Evolutionary conservation across 2,888 invertebrate species (phyloP).

Genomic region (Drosophila atroscutellata): DNA sequence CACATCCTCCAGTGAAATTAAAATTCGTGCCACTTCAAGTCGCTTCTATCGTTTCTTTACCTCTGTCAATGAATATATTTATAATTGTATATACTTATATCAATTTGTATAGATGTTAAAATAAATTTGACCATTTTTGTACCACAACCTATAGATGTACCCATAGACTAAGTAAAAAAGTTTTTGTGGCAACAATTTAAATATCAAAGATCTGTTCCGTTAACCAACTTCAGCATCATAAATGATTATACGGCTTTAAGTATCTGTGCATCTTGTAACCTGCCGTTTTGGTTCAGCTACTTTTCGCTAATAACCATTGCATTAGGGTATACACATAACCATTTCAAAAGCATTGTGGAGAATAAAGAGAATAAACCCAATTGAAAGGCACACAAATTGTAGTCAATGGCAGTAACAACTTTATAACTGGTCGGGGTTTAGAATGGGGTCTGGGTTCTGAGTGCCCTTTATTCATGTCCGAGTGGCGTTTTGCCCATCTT

Average conservation of each 20-base stretch:
- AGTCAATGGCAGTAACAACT: conserved; percentile 70
- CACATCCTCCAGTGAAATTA: neutral
- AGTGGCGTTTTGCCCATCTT: conserved; percentile 46
- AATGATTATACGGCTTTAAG: neutral
- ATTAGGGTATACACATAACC: conserved; percentile 39
- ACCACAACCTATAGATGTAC: neutral
- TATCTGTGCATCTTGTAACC: neutral
- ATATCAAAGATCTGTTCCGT: conserved; percentile 4
- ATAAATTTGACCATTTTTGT: neutral
- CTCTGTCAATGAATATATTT: no score
- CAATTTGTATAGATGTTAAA: neutral
- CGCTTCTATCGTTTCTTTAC: neutral
- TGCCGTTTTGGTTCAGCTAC: conserved; percentile 5
- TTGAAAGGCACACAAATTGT: conserved; percentile 65
- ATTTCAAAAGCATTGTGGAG: conserved; percentile 44
- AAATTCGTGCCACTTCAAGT: neutral
- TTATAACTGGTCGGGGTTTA: conserved; percentile 54
- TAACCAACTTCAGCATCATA: conserved; percentile 21
- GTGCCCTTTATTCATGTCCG: conserved; percentile 30
- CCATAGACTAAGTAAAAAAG: conserved; percentile 6
- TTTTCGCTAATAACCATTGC: conserved; percentile 27
- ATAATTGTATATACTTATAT: no score
- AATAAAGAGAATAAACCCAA: conserved; percentile 35
- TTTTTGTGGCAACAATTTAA: conserved; percentile 2
- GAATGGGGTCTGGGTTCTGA: neutral